phyloP scores from a whole-genome alignment of 23 tunicate species.

The Trididemnum nubilum region DNA sequence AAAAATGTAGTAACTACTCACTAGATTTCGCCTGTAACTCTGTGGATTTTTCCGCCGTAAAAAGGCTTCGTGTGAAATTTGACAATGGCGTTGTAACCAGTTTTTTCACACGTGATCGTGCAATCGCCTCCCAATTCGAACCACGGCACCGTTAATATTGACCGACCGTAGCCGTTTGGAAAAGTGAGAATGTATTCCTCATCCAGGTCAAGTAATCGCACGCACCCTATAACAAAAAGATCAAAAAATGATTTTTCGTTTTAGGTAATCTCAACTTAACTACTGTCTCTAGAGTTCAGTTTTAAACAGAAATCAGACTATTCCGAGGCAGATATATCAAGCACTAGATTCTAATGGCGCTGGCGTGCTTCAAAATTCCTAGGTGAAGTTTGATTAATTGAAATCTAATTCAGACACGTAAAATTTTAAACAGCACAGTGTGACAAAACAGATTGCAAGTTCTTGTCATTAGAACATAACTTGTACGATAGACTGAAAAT shows the following conservation, averaged over 20 bases:
- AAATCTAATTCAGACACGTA: too few relatives aligned
- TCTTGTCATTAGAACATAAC: too few relatives aligned
- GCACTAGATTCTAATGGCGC: too few relatives aligned
- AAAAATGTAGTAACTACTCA: too few relatives aligned
- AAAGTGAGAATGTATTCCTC: slow-evolving; percentile 89
- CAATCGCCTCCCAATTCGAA: slow-evolving; percentile 97
- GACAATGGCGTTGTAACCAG: slow-evolving; percentile 85
- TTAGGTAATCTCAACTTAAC: neutral
- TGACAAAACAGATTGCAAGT: too few relatives aligned
- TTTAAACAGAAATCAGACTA: neutral
- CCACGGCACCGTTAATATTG: slow-evolving; percentile 96
- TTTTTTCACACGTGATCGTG: slow-evolving; percentile 85
- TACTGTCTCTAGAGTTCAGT: neutral
- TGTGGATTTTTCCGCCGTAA: slow-evolving; percentile 89
- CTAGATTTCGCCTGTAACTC: slow-evolving; percentile 66
- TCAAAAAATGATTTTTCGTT: neutral
- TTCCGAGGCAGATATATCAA: neutral
- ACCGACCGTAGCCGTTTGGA: slow-evolving; percentile 96
- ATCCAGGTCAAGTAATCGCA: slow-evolving; percentile 65
- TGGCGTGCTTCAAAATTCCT: too few relatives aligned
- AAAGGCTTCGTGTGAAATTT: slow-evolving; percentile 97
- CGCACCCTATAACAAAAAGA: slow-evolving; percentile 49
- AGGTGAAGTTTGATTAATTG: too few relatives aligned
- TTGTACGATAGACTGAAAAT: too few relatives aligned
- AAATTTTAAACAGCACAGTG: too few relatives aligned